Percentiles rank a stretch among this genome's conserved stretches.
Conservation (phyloP, 2,888 invertebrate species). For the Dysmachus trigonus region DNA sequence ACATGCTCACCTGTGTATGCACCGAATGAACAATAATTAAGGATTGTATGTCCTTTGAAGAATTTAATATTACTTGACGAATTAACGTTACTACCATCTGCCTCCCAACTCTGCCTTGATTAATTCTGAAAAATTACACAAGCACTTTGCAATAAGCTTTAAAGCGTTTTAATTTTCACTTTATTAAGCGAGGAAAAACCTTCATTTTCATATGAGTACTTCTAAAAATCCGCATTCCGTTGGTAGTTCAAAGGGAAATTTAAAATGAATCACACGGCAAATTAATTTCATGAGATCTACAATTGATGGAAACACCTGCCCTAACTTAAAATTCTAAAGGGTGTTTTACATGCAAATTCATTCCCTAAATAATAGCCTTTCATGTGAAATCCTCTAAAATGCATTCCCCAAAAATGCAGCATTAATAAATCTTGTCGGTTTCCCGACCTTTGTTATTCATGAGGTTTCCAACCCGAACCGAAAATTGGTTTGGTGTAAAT, state of each 20-base stretch:
- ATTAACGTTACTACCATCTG: background rate
- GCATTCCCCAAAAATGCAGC: background rate
- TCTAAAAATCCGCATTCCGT: background rate
- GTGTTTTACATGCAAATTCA: background rate
- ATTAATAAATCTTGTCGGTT: background rate
- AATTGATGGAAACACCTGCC: background rate
- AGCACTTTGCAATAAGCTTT: background rate
- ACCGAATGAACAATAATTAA: background rate
- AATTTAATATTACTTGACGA: background rate
- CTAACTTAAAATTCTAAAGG: background rate
- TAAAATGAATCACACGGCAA: background rate
- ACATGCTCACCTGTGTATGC: background rate
- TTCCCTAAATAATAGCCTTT: background rate
- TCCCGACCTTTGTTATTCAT: background rate
- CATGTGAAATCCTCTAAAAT: background rate
- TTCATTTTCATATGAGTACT: background rate
- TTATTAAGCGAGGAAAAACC: background rate
- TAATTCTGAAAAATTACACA: background rate
- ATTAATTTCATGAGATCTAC: background rate
- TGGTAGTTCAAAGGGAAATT: background rate
- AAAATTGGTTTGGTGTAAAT: background rate
- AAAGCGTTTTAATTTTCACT: background rate
- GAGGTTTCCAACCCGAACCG: background rate
- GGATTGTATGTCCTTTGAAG: background rate
- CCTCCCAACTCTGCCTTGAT: background rate